Evolutionary conservation across 1,140 invertebrate genomes (phyloP).

Genomic region (Helicorthomorpha holstii): DNA sequence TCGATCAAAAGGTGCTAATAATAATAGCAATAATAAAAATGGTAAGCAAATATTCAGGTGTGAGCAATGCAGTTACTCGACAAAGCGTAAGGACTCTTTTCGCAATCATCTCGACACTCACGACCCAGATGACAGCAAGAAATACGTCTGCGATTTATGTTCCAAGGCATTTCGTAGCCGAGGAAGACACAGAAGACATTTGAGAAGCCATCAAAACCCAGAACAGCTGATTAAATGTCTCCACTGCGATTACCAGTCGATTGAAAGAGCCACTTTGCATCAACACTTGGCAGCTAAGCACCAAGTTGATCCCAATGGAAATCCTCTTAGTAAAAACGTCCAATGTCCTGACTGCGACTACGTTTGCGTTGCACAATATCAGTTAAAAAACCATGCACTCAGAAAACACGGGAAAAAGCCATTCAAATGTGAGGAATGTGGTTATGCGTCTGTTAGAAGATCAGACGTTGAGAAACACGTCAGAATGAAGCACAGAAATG

Average conservation of each 20-base stretch:
- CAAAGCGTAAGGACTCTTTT: background rate
- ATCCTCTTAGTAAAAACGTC: background rate
- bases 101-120: background rate
- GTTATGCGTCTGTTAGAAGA: conserved; percentile 30
- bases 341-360: background rate
- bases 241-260: background rate
- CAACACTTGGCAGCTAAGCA: background rate
- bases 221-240: background rate
- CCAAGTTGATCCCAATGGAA: background rate
- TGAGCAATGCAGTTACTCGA: background rate
- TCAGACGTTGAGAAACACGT: conserved; percentile 31
- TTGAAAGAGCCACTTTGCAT: background rate
- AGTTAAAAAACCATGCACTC: background rate
- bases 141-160: background rate
- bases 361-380: background rate
- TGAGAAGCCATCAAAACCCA: background rate
- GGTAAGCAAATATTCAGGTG: no score
- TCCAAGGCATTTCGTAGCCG: background rate
- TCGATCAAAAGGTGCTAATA: no score
- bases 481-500: conserved; percentile 18
- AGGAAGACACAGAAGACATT: background rate
- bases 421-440: conserved; percentile 30
- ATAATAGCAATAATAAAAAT: no score
- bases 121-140: background rate
- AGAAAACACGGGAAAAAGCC: conserved; percentile 17